Percentiles rank a stretch among this genome's conserved stretches.
Conservation (phyloP, 2,797 vertebrate genomes). For the Graptemys geographica region DNA sequence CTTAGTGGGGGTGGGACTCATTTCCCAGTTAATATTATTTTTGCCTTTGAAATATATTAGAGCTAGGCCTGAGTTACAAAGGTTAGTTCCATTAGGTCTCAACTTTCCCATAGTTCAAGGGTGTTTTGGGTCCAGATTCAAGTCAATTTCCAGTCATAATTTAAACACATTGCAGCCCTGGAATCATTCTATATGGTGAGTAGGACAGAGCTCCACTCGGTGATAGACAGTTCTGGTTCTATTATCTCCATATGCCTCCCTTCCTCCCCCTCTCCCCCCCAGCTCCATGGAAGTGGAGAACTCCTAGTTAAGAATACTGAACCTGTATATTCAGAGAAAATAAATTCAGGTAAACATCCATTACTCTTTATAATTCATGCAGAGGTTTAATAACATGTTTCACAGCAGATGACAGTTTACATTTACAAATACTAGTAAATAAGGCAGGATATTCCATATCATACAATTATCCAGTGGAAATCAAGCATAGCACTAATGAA, state of each 20-base stretch:
- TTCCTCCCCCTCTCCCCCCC: fast-evolving
- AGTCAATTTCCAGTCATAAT: background rate
- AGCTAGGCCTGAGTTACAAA: background rate
- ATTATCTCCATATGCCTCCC: background rate
- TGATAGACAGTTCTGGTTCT: background rate
- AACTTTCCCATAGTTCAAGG: fast-evolving
- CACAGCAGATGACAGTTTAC: slow-evolving; percentile 27
- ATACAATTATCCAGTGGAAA: background rate
- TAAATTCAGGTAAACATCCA: background rate
- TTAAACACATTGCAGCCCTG: background rate
- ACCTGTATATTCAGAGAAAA: background rate
- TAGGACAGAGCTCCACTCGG: background rate
- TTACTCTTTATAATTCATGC: background rate
- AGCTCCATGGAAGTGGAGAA: background rate
- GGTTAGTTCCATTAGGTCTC: background rate
- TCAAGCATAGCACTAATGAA: fast-evolving
- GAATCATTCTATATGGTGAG: fast-evolving
- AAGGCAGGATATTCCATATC: background rate
- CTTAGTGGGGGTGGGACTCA: background rate
- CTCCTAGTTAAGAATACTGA: background rate
- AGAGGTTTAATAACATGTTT: slow-evolving; percentile 30
- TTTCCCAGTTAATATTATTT: fast-evolving
- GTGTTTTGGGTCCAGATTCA: background rate
- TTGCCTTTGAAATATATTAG: fast-evolving
- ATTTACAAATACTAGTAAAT: background rate